Evolutionary conservation across 2,888 invertebrate genomes (phyloP), one percentile per base, ranked within the genome.

Genomic region (Drosophila histrio): DNA sequence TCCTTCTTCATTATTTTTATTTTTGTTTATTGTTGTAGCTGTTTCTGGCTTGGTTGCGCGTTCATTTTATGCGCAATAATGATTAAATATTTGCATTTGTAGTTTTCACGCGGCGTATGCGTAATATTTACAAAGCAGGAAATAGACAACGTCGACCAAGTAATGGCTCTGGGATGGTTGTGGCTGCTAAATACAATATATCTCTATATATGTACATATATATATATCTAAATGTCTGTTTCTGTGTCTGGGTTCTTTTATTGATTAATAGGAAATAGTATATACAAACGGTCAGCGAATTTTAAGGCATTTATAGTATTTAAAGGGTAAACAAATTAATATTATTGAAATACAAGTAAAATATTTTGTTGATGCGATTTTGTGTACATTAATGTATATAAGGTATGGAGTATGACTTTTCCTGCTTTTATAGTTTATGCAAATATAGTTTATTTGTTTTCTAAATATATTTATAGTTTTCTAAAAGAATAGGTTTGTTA

Each of bases 51-150:
- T 38, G 7, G 34, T 57, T 50, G 63, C 58, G 28, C 43, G 53
- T 44, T 30, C 60, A 59, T 68, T 64, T 71, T 49, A 60, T 79
- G 70, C 71, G 85, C 82, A 61, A 78, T 81, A 74, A 82, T 80
- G 79, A 63, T 82, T 74, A 68, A 85, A 72, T 72, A 81, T 87
- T 87, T 75, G 88, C 86, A 87, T 84, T 71, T 70, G 61, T 72
- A 66, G 61, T 63, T 61, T 46, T 39, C 39, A 82, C 71, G 62
- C 56, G 57, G 86, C 82, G 82, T 76, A 86, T 83, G 68, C 69
- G 88, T 72, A 82, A 88, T 76, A 69, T 62, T 65, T 57, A 44
- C 46, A 38, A 61, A 72, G 61, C 81, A 82, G 88, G 79, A 87
- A 82, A 77, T 65, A 47, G 38, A 47, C 50, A 65, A 43, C 46